A percentile compares a stretch with the other conserved stretches of the same genome.
Conservation (phyloP, 2,888 invertebrate species). For the Dynastes maya region DNA sequence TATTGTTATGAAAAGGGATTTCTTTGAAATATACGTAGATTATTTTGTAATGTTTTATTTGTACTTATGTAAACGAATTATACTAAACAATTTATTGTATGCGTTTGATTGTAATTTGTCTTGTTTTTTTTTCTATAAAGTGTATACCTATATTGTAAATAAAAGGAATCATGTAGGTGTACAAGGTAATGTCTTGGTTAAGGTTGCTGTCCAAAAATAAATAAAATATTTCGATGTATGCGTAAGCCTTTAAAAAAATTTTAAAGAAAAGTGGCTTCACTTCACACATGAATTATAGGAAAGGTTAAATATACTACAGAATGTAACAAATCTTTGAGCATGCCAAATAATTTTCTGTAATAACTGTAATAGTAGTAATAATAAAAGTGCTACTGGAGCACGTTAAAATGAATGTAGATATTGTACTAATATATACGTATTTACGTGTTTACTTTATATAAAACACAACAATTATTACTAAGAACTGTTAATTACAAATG, state of each 20-base stretch:
- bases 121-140: background rate
- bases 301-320: background rate
- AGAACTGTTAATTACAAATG: conserved; percentile 45
- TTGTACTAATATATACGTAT: conserved; percentile 34
- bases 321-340: conserved; percentile 39
- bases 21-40: conserved; percentile 15
- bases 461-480: conserved; percentile 45
- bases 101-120: background rate
- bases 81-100: background rate
- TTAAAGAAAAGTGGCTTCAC: conserved; percentile 3
- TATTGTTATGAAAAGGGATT: conserved; percentile 28
- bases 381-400: conserved; percentile 7
- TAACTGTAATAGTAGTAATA: conserved; percentile 1
- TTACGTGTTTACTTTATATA: conserved; percentile 52
- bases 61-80: background rate
- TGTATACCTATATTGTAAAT: conserved; percentile 31
- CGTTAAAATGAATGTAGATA: conserved; percentile 44
- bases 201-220: conserved; percentile 20
- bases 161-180: background rate
- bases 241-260: background rate
- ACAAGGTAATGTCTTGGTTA: conserved; percentile 12
- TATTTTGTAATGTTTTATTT: background rate
- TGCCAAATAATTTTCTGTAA: conserved; percentile 51
- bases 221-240: background rate
- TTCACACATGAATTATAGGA: background rate